Base-by-base conservation (phyloP, 1,140 invertebrate species). In the Drosophila ogumai region DNA sequence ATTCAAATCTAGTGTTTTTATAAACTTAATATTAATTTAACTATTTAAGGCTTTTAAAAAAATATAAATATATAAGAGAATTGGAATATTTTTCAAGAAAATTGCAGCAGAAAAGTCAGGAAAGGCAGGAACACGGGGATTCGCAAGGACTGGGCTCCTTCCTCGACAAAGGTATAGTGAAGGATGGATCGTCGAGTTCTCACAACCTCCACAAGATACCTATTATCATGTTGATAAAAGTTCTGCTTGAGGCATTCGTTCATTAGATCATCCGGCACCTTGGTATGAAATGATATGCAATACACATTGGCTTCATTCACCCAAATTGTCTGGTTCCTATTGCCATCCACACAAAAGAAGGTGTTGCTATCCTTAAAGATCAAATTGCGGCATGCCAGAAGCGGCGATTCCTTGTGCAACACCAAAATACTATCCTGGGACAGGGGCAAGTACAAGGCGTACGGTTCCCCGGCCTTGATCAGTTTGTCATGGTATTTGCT, bases 251-350 rank as follows among this genome's bases (percentile, higher is more conserved):
- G n/a, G 46, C 84, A 87, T 17, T 74, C 43, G 6, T 59, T 36
- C 41, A 77, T 78, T 6, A 88, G 19, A 17, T 88, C 84, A 32
- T 90, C 85, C 19, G 68, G 38, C 49, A 90, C 6, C 15, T 77
- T 68, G 6, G 81, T 65, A 43, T 88, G 84, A 65, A 84, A 88
- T 10, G 71, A 55, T 25, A 84, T 71, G 44, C 84, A 88, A 22
- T 58, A 55, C 34, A 88, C 56, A 5, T 7, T 9, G 0, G 59
- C 73, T 3, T 22, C 3, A 0, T 25, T 8, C 3, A 88, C 22
- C 3, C 10, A 12, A 4, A 87, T n/a, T 0, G 67, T 74, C 0
- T 19, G 22, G 13, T 71, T 71, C 0, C 3, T 0, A 0, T 47
- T 28, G 1, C 49, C 15, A 10, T 25, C 41, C 8, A 50, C 8